Base-by-base conservation (phyloP, 92 coral and sea anemone species). In the Palythoa caribaeorum region DNA sequence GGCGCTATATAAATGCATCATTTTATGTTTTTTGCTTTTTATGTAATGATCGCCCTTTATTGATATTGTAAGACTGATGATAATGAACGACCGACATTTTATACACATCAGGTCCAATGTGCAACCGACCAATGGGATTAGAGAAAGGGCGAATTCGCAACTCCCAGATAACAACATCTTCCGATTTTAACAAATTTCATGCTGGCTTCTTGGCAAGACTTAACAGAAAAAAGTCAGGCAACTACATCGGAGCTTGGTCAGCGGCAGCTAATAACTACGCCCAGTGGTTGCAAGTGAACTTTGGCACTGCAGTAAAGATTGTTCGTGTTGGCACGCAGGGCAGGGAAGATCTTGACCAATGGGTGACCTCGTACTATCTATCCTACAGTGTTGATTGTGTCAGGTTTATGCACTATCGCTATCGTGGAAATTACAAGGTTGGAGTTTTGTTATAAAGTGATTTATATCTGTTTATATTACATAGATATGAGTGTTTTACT, bases 61-160 rank as follows among this genome's bases (percentile, higher is more conserved):
- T 28, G 28, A 28, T 28, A 28, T 28, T 28, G 28, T 28, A 28
- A 28, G 38, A 21, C 3, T 20, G 38, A 4, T n/a, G 39, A 36
- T 77, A 7, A 17, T 19, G 38, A 51, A 76, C 39, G 40, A 19
- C 20, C 38, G n/a, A 38, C 4, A 11, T 0, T 39, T 44, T 80
- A 28, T 68, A 9, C 19, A 83, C 20, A 76, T 1, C 48, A 95
- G 98, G 92, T 10, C 78, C 85, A 17, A 88, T 92, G 83, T 95
- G 98, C 79, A 94, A 93, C 90, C 90, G 90, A 15, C 98, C 93
- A 47, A 91, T 96, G 91, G 98, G 98, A 71, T 78, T 96, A 93
- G 94, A 95, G 87, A 83, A 91, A 7, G 96, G 96, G 3, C 84
- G 94, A 38, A 94, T 94, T 66, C 85, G 81, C 55, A 87, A 91